Evolutionary conservation across 1,140 invertebrate genomes (phyloP).

Genomic region (Drosophila biarmipes): DNA sequence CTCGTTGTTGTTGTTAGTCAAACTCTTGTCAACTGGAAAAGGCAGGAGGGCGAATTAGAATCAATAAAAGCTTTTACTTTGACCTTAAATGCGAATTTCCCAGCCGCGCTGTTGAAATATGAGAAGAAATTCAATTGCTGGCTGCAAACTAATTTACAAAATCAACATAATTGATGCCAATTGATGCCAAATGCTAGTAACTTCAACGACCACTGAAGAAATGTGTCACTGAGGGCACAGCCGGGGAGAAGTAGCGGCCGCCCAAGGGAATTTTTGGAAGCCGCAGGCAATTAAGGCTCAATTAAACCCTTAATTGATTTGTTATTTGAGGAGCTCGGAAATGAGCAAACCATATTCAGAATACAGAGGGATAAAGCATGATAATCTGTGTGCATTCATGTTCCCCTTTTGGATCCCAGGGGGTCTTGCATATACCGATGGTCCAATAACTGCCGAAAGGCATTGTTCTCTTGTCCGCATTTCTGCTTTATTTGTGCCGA

Average conservation of each 20-base stretch:
- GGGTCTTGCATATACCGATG: conserved; percentile 10
- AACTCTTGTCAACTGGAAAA: conserved; percentile 64
- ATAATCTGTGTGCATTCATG: conserved; percentile 8
- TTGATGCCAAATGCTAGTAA: conserved; percentile 69
- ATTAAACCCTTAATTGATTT: conserved; percentile 24
- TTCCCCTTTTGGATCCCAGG: neutral
- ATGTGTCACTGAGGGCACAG: neutral
- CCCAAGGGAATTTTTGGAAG: conserved; percentile 15
- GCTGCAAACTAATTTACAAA: conserved; percentile 70
- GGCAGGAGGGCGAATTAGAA: conserved; percentile 12
- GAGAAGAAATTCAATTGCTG: conserved; percentile 49
- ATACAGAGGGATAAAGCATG: neutral
- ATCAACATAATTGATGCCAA: conserved; percentile 75
- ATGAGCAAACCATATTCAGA: neutral
- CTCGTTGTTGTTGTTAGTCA: conserved; percentile 58
- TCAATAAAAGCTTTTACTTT: conserved; percentile 22
- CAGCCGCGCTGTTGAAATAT: conserved; percentile 5
- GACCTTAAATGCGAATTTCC: conserved; percentile 11
- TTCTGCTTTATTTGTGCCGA: conserved; percentile 11
- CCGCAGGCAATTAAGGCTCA: conserved; percentile 18
- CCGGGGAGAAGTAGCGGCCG: neutral
- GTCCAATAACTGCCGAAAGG: conserved; percentile 20
- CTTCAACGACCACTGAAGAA: conserved; percentile 18
- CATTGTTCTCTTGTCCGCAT: conserved; percentile 27
- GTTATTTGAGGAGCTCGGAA: neutral